A percentile compares a stretch with the other conserved stretches of the same genome.
phyloP scores from a whole-genome alignment of 2,113 vertebrate species.

The Microtus richardsoni region DNA sequence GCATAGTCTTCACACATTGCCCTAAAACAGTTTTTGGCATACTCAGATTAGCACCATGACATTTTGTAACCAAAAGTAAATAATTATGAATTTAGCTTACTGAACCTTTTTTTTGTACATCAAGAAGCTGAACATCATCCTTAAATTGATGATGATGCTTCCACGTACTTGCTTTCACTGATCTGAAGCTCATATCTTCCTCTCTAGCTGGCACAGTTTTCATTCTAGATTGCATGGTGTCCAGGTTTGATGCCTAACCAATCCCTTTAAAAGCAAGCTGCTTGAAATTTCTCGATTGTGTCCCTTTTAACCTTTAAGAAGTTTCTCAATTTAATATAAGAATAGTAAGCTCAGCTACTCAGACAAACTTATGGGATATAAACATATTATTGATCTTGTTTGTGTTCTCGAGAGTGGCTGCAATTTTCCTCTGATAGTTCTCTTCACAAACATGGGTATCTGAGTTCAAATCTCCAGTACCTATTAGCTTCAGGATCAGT shows the following conservation, averaged over 20 bases:
- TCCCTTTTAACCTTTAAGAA: background rate
- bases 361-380: background rate
- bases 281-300: background rate
- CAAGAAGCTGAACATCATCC: background rate
- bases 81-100: background rate
- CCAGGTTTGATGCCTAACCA: background rate
- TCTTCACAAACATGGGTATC: background rate
- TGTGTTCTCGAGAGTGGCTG: background rate
- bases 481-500: background rate
- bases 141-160: background rate
- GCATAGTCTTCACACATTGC: background rate
- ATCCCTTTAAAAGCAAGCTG: background rate
- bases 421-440: background rate
- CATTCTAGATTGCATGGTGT: background rate
- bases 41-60: constrained; percentile 29
- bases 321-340: constrained; percentile 1
- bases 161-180: background rate
- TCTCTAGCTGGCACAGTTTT: background rate
- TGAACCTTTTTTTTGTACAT: background rate
- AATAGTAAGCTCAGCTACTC: background rate
- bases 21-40: background rate
- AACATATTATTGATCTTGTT: constrained; percentile 5
- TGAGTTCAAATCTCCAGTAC: background rate
- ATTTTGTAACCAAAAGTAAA: constrained; percentile 13
- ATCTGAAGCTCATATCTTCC: background rate